These are phyloP conservation scores for Holocentrus rufus DNA, from an alignment of 2,797 vertebrate genomes.

Conservation along the genomic window DNA sequence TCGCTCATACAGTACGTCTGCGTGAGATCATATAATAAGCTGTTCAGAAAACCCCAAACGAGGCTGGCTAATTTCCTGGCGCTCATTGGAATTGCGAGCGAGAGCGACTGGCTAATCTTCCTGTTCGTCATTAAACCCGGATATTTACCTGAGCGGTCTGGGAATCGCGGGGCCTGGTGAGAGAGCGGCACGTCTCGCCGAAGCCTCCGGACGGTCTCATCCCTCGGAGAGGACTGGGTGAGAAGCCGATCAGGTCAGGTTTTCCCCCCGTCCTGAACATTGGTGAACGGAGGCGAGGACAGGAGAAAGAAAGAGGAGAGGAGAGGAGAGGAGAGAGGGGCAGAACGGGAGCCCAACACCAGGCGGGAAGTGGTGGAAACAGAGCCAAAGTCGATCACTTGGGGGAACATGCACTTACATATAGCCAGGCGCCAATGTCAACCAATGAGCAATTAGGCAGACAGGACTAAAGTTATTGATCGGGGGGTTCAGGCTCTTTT, in stretches of 20 bases:
- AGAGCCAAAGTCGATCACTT: slow-evolving; percentile 75
- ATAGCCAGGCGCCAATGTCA: slow-evolving; percentile 81
- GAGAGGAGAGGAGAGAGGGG: slow-evolving; percentile 66
- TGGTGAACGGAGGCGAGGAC: slow-evolving; percentile 68
- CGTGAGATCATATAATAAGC: slow-evolving; percentile 77
- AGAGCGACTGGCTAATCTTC: slow-evolving; percentile 74
- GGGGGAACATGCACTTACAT: slow-evolving; percentile 79
- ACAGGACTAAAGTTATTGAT: slow-evolving; percentile 87
- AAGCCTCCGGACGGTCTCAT: slow-evolving; percentile 75
- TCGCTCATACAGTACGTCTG: slow-evolving; percentile 69
- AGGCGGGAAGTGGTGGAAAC: slow-evolving; percentile 73
- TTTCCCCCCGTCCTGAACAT: slow-evolving; percentile 75
- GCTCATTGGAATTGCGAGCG: slow-evolving; percentile 70
- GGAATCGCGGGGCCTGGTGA: slow-evolving; percentile 81
- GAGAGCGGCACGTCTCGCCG: slow-evolving; percentile 70
- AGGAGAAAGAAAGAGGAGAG: too few relatives aligned
- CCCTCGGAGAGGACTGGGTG: slow-evolving; percentile 74
- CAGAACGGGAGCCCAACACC: slow-evolving; percentile 69
- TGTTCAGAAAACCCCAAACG: slow-evolving; percentile 69
- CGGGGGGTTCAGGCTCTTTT: slow-evolving; percentile 76
- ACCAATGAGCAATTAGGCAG: slow-evolving; percentile 90
- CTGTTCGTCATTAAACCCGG: slow-evolving; percentile 75
- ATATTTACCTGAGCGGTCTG: slow-evolving; percentile 84
- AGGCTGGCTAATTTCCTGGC: slow-evolving; percentile 73
- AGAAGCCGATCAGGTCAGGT: slow-evolving; percentile 63